Evolutionary conservation across 2,113 vertebrate species (phyloP), one percentile per base, ranked within the genome.

Genomic region (Myodes glareolus): DNA sequence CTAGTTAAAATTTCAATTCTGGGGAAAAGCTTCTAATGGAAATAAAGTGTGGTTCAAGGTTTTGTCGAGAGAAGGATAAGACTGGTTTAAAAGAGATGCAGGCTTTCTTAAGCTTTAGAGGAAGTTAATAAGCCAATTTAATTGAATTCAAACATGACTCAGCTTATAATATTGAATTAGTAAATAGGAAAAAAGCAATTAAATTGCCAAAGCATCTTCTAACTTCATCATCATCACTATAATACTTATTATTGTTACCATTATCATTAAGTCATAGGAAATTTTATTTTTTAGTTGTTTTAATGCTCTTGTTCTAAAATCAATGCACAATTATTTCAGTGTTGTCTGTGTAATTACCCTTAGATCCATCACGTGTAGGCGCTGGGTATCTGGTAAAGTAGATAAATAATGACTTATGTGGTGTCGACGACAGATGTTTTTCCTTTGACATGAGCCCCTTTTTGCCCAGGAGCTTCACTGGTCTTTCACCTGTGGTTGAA

Each of bases 41-140:
- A 91, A 14, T 82, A 82, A 91, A 88, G 73, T 63, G 36, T 50
- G 27, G 25, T 89, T 19, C 16, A 94, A 58, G 39, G 39, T 87
- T 91, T 55, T 82, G 17, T 72, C 94, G 61, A 77, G 84, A 93
- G n/a, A 90, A 93, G 75, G 10, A 65, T 87, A 93, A 90, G 27
- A 78, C 36, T 87, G 55, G 16, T 21, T 92, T 94, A 50, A 67
- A 86, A 93, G 82, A 65, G 75, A 72, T 7, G 5, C 70, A 65
- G 14, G 65, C 27, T 92, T 95, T 97, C 90, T 67, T 91, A 96
- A 94, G 52, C 33, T 36, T 50, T 88, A 93, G 63, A 97, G 78
- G 70, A 96, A 88, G 65, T 88, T 92, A 97, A 94, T 97, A 96
- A 97, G 94, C 75, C 90, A 94, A 85, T 93, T 97, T 97, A 94